Percentiles rank a stretch among this genome's conserved stretches.
Evolutionary conservation across 92 coral and sea anemone species (phyloP).

Genomic region (Parazoanthus swiftii): DNA sequence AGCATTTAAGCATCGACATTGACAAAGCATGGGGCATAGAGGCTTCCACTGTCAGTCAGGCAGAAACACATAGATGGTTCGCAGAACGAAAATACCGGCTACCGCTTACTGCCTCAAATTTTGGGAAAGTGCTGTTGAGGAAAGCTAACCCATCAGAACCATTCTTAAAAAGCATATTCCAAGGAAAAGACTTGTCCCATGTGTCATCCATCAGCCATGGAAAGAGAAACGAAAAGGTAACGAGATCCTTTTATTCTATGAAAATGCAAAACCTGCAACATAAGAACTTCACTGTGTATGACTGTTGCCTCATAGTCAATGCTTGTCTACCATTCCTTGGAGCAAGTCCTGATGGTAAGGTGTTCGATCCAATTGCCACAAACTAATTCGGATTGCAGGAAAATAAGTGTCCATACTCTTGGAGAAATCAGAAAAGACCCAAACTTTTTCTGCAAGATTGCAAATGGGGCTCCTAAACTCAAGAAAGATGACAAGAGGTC

Average conservation of each 20-base stretch:
- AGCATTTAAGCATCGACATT: constrained; percentile 6
- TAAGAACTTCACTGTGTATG: constrained; percentile 34
- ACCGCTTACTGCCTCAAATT: constrained; percentile 61
- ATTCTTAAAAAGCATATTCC: constrained; percentile 51
- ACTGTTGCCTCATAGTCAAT: too few species aligned
- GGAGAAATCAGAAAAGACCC: too few species aligned
- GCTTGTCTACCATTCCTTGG: too few species aligned
- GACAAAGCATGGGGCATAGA: background rate
- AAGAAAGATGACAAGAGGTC: too few species aligned
- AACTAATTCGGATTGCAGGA: too few species aligned
- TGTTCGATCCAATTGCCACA: too few species aligned
- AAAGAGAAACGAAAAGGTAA: constrained; percentile 54
- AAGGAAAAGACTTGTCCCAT: constrained; percentile 50
- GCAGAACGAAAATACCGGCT: constrained; percentile 51
- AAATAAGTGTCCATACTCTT: too few species aligned
- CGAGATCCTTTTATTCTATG: constrained; percentile 47
- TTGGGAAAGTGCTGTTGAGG: constrained; percentile 58
- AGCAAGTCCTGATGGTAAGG: too few species aligned
- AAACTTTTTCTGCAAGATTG: too few species aligned
- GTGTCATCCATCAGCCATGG: constrained; percentile 62
- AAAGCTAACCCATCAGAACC: constrained; percentile 50
- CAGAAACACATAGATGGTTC: constrained; percentile 43
- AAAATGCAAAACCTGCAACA: constrained; percentile 50
- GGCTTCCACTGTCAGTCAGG: constrained; percentile 13
- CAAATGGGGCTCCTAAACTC: too few species aligned